Conservation (phyloP, 2,888 invertebrate species). For the Diarsia dahlii region DNA sequence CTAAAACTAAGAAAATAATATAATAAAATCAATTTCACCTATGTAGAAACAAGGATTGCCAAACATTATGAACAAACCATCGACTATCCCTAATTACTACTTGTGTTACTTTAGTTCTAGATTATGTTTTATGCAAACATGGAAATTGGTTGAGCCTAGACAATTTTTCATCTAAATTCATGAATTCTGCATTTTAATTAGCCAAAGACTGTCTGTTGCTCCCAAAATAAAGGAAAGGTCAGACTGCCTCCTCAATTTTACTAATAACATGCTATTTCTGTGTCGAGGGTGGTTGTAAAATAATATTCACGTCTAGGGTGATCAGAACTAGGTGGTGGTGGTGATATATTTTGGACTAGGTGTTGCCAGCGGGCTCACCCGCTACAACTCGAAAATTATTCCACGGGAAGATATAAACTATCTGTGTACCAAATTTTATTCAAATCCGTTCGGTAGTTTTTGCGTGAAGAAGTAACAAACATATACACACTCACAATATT, state of each 20-base stretch:
- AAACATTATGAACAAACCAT: not conserved
- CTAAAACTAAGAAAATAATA: too few species aligned
- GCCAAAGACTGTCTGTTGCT: not conserved
- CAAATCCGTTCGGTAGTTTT: too few species aligned
- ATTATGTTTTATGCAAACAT: not conserved
- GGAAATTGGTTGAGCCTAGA: not conserved
- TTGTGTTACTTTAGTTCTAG: not conserved
- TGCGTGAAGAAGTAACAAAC: too few species aligned
- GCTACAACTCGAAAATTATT: too few species aligned
- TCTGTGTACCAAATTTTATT: too few species aligned
- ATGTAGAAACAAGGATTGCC: not conserved
- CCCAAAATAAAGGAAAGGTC: constrained; percentile 29
- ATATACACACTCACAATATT: too few species aligned
- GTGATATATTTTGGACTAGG: too few species aligned
- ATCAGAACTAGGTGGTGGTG: not conserved
- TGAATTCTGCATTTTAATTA: constrained; percentile 27
- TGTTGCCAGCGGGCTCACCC: too few species aligned
- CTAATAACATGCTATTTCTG: constrained; percentile 5
- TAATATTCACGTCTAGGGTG: not conserved
- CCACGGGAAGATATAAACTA: too few species aligned
- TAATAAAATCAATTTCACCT: too few species aligned
- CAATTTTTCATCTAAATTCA: constrained; percentile 27
- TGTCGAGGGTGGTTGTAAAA: constrained; percentile 3
- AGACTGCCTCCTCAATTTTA: not conserved
- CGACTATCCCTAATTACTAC: too few species aligned